These are phyloP conservation scores for Pantala flavescens DNA, from an alignment of 1,140 invertebrate genomes.

Conservation along the genomic window DNA sequence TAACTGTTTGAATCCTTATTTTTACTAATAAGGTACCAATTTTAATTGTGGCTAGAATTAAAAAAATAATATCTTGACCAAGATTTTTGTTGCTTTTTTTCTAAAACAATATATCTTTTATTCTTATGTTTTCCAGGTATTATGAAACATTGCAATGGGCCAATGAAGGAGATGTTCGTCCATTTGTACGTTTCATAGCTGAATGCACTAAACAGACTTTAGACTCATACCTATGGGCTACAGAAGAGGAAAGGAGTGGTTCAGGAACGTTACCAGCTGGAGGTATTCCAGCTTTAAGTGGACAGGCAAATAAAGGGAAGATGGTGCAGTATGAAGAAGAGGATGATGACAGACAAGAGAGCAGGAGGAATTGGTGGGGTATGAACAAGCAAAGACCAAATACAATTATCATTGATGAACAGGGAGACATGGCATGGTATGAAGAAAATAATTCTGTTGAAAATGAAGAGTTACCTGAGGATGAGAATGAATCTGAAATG, in stretches of 20 bases:
- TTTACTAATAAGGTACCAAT: no score
- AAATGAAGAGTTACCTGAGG: not conserved
- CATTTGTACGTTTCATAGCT: slow-evolving; percentile 91
- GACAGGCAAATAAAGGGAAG: not conserved
- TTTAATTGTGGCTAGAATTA: no score
- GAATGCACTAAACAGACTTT: slow-evolving; percentile 86
- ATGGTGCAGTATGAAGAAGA: not conserved
- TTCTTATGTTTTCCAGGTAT: slow-evolving; percentile 41
- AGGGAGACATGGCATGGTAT: not conserved
- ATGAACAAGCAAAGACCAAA: not conserved
- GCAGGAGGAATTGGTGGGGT: not conserved
- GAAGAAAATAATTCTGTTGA: not conserved
- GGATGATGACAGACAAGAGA: not conserved
- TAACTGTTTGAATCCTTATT: no score
- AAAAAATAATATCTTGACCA: no score
- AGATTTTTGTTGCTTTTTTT: no score
- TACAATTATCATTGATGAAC: not conserved
- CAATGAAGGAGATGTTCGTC: slow-evolving; percentile 83
- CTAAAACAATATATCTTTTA: no score
- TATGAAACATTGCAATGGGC: slow-evolving; percentile 81
- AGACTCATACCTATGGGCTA: slow-evolving; percentile 86
- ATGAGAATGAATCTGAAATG: not conserved
- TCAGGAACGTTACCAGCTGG: not conserved
- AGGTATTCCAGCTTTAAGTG: not conserved
- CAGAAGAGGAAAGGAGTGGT: slow-evolving; percentile 33